Conservation (phyloP, 1,140 invertebrate species). For the Zelostemma sp. region DNA sequence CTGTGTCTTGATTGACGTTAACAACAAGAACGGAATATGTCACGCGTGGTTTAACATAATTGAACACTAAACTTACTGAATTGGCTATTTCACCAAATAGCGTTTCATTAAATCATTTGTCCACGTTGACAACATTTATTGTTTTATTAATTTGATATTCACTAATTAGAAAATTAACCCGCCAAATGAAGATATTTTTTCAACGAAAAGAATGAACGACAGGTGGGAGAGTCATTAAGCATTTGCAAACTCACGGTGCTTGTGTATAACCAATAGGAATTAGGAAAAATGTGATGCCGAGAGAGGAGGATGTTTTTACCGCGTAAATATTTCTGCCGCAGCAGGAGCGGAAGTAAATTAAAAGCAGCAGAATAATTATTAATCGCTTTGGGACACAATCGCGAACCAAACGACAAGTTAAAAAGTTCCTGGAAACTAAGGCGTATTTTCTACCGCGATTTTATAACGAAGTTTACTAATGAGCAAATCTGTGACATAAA, state of each 20-base stretch:
- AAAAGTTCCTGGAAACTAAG: neutral
- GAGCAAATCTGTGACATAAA: neutral
- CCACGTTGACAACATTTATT: no score
- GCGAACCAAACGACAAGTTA: neutral
- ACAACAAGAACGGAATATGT: slow-evolving; percentile 21
- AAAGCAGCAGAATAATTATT: neutral
- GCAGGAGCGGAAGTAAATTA: neutral
- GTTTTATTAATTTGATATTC: no score
- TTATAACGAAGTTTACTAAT: neutral
- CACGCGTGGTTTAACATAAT: slow-evolving; percentile 23
- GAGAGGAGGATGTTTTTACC: neutral
- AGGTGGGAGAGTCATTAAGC: no score
- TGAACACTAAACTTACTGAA: slow-evolving; percentile 13
- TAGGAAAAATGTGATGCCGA: neutral
- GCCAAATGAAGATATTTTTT: no score
- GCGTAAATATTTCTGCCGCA: neutral
- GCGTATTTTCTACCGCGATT: neutral
- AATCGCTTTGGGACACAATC: neutral
- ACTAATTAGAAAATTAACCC: no score
- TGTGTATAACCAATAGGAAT: no score
- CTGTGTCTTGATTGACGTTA: slow-evolving; percentile 23
- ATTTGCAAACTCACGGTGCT: no score
- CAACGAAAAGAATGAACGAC: no score
- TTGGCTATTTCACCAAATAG: neutral
- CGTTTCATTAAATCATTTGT: no score